phyloP scores from a whole-genome alignment of 2,113 vertebrate species.

The Leiothrix lutea region DNA sequence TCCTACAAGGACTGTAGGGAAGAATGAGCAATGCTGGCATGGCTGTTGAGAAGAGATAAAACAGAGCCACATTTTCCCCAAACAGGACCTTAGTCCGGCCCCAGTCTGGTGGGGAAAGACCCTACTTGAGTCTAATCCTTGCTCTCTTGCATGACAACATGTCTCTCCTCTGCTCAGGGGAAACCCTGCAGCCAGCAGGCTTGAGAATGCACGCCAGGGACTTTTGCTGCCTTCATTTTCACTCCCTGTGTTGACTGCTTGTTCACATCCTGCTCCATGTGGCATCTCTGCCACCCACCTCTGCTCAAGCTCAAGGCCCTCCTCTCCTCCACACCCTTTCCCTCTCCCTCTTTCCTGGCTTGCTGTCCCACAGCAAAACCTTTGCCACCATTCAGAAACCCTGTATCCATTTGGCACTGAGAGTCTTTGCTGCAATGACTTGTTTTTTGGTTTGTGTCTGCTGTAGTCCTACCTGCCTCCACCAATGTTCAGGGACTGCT shows the following conservation, averaged over 20 bases:
- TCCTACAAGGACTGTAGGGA: not conserved
- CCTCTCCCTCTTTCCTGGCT: not conserved
- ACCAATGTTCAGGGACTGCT: not conserved
- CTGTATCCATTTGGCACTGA: not conserved
- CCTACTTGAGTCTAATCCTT: not conserved
- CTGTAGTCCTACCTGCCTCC: not conserved
- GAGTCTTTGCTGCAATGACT: fast-evolving
- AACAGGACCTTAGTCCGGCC: not conserved
- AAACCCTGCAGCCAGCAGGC: not conserved
- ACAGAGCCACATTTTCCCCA: not conserved
- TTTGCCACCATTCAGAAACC: not conserved
- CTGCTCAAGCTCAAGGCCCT: not conserved
- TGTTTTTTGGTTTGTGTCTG: not conserved
- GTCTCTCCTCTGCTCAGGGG: not conserved
- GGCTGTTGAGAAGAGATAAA: not conserved
- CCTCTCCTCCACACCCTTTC: not conserved
- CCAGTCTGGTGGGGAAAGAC: not conserved
- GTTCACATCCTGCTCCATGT: not conserved
- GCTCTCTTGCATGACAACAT: not conserved
- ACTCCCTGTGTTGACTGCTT: not conserved
- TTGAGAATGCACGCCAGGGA: not conserved
- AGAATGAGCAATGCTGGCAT: not conserved
- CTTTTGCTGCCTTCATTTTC: not conserved
- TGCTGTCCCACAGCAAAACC: fast-evolving
- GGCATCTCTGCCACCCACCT: not conserved